These are phyloP conservation scores for Phenganax marumi DNA, from an alignment of 92 coral and sea anemone species.

Conservation along the genomic window DNA sequence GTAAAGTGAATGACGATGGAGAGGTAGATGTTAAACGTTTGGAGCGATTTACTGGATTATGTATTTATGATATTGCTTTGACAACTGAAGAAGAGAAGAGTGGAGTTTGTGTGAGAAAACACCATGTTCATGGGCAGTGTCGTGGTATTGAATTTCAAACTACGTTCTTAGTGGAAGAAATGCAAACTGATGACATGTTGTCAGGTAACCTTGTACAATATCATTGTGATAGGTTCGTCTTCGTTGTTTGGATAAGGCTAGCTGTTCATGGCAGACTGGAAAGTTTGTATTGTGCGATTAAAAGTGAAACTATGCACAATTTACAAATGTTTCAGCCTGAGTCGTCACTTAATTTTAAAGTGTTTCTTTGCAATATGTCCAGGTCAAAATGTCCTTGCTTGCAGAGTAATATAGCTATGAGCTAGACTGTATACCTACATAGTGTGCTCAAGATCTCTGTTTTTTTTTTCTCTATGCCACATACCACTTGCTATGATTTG, in stretches of 20 bases:
- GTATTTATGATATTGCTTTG: constrained; percentile 24
- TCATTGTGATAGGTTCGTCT: background rate
- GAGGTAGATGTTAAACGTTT: constrained; percentile 18
- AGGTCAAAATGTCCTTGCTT: no score
- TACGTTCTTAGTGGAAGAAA: constrained; percentile 73
- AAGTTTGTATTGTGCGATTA: no score
- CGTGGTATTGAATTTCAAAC: constrained; percentile 61
- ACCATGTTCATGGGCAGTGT: constrained; percentile 73
- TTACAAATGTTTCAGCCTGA: no score
- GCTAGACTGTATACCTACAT: no score
- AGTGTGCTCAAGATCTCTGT: no score
- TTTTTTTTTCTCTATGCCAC: no score
- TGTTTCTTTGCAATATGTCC: no score
- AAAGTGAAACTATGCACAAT: no score
- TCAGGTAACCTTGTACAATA: constrained; percentile 1
- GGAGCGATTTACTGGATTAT: constrained; percentile 44
- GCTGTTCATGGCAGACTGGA: no score
- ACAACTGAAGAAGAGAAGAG: constrained; percentile 42
- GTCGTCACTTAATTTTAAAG: no score
- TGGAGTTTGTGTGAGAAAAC: constrained; percentile 51
- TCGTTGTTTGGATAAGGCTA: background rate
- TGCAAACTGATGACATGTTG: constrained; percentile 21
- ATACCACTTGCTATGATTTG: no score
- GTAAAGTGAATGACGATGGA: constrained; percentile 32
- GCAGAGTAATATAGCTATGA: no score